Conservation (phyloP, 1,140 invertebrate species). For the Heliconius eleuchia region DNA sequence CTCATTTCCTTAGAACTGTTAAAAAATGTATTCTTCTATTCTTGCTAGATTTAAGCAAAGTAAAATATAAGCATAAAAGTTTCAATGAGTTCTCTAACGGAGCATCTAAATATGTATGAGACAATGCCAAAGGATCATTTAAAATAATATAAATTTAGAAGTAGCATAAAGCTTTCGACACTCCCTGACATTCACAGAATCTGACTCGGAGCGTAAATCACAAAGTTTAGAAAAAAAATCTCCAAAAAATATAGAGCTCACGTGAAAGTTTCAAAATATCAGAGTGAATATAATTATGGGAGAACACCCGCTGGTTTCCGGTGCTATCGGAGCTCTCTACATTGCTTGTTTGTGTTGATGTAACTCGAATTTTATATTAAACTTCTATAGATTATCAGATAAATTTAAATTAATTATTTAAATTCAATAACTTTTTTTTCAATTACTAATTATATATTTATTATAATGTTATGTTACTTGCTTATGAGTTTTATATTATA, state of each 20-base stretch:
- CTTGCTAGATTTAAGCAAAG: not conserved
- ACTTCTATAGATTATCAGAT: not conserved
- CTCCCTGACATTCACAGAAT: constrained; percentile 67
- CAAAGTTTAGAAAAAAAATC: constrained; percentile 70
- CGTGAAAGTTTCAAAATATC: constrained; percentile 80
- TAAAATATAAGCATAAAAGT: not conserved
- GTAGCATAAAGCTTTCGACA: constrained; percentile 75
- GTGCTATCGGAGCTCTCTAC: constrained; percentile 56
- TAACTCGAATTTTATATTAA: constrained; percentile 25
- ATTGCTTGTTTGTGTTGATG: constrained; percentile 35
- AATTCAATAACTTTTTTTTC: too few species aligned
- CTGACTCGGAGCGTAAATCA: constrained; percentile 74
- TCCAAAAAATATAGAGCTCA: constrained; percentile 76
- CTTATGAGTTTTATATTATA: too few species aligned
- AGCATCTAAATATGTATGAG: constrained; percentile 29
- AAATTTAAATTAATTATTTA: too few species aligned
- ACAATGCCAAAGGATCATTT: constrained; percentile 54
- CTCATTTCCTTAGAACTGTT: not conserved
- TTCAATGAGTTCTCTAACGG: constrained; percentile 13
- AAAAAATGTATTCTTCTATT: not conserved
- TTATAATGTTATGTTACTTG: too few species aligned
- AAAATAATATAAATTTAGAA: constrained; percentile 75
- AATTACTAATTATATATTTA: too few species aligned
- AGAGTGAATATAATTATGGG: constrained; percentile 78
- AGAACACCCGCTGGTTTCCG: constrained; percentile 77